Evolutionary conservation across 2,113 vertebrate species (phyloP).

Genomic region (Xiphophorus maculatus): DNA sequence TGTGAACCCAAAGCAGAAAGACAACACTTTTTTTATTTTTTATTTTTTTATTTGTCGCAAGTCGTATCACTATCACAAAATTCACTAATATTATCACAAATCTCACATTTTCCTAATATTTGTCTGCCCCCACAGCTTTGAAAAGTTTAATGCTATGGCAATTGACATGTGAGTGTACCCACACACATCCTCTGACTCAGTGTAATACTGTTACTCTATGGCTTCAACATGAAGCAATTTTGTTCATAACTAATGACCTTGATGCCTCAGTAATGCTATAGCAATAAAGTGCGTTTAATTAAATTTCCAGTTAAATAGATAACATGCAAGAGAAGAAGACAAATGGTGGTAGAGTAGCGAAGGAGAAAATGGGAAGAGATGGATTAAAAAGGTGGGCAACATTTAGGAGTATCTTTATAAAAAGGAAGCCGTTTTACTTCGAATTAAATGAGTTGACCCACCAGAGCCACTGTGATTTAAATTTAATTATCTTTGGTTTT

Average conservation of each 20-base stretch:
- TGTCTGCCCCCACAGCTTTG: too few species aligned
- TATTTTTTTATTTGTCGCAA: too few species aligned
- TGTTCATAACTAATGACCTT: constrained; percentile 27
- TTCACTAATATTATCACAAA: too few species aligned
- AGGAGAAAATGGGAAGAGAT: constrained; percentile 27
- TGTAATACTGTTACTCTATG: too few species aligned
- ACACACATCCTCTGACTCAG: background rate
- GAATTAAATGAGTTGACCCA: constrained; percentile 49
- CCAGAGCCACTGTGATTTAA: constrained; percentile 52
- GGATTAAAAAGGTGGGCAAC: constrained; percentile 35
- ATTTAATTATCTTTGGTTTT: constrained; percentile 65
- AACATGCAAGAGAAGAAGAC: constrained; percentile 24
- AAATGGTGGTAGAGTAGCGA: constrained; percentile 21
- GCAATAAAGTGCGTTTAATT: constrained; percentile 29
- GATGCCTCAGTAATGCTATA: constrained; percentile 11
- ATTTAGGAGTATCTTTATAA: constrained; percentile 15
- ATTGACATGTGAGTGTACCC: background rate
- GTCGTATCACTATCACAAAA: too few species aligned
- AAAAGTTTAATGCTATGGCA: too few species aligned
- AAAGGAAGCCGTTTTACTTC: constrained; percentile 37
- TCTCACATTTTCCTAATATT: too few species aligned
- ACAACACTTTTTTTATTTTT: too few species aligned
- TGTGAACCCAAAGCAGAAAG: too few species aligned
- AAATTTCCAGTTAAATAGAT: constrained; percentile 38
- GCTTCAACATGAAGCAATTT: background rate